Evolutionary conservation across 2,113 vertebrate species (phyloP), one percentile per base, ranked within the genome.

Genomic region (Lagenorhynchus albirostris): DNA sequence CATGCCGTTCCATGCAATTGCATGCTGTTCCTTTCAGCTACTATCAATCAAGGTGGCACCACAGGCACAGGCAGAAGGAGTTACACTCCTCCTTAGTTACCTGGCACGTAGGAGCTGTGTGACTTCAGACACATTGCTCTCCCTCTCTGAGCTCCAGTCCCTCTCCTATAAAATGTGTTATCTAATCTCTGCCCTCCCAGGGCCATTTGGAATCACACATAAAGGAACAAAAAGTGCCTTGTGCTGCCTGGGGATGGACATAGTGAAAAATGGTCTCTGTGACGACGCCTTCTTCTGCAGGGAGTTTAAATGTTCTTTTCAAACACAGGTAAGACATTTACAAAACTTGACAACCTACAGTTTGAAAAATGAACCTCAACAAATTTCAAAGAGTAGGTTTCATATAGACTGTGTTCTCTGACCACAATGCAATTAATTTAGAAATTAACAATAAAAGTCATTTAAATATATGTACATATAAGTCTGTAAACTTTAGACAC

Each of bases 31-130:
- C 50, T 15, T 31, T 9, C 18, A 20, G 53, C 74, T 47, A 13
- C 8, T 12, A 1, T 14, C 0, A 0, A 1, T 14, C 0, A 0
- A 33, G 29, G n/a, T 4, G 3, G 4, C 2, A 4, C 53, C 80
- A 13, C 17, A 20, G 13, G 44, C 65, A 23, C 33, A 5, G 82
- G 36, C 36, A 4, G 29, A 47, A 87, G 33, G 53, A 14, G 8
- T 14, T 3, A 8, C 6, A 13, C 17, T 31, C 44, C 23, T 67
- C 65, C 36, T 29, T 8, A 18, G 58, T 20, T 0, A 5, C 6
- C 58, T 9, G 47, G 36, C 71, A 8, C 2, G 0, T 4, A 20
- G 55, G 12, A 21, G 77, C 70, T 65, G 71, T 3, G 71, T 65
- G 58, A 31, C 18, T 12, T 60, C 6, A 2, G 44, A 21, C 38